phyloP scores from a whole-genome alignment of 2,113 vertebrate genomes.

The Stegastes partitus region DNA sequence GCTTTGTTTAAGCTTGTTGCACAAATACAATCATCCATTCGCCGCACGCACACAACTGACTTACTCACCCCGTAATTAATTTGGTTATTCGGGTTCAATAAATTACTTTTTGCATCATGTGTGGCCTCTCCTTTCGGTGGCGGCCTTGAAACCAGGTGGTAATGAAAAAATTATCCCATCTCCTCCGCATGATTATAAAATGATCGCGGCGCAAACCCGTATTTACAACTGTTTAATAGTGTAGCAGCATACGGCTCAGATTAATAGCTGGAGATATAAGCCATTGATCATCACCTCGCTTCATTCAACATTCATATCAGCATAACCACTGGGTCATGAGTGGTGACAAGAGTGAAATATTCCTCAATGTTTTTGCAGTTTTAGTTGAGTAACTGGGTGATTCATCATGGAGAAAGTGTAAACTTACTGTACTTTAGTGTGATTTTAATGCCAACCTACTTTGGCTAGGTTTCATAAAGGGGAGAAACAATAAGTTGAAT shows the following conservation, averaged over 20 bases:
- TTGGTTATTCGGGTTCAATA: neutral
- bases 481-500: constrained; percentile 49
- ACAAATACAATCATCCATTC: neutral
- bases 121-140: neutral
- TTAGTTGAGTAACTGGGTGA: constrained; percentile 44
- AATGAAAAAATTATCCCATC: neutral
- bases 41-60: neutral
- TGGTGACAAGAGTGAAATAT: constrained; percentile 55
- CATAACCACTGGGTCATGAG: constrained; percentile 33
- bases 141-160: neutral
- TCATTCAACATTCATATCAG: constrained; percentile 32
- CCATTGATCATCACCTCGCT: constrained; percentile 20
- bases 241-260: constrained; percentile 5
- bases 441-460: constrained; percentile 50
- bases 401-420: constrained; percentile 51
- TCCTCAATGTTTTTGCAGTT: constrained; percentile 42
- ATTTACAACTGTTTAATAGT: constrained; percentile 19
- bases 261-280: constrained; percentile 43
- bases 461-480: constrained; percentile 26
- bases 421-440: constrained; percentile 17
- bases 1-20: neutral
- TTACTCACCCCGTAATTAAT: neutral
- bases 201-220: neutral
- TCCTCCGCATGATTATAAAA: neutral
- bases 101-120: neutral